Evolutionary conservation across 2,888 invertebrate species (phyloP).

Genomic region (Rhopalosiphum nymphaeae): DNA sequence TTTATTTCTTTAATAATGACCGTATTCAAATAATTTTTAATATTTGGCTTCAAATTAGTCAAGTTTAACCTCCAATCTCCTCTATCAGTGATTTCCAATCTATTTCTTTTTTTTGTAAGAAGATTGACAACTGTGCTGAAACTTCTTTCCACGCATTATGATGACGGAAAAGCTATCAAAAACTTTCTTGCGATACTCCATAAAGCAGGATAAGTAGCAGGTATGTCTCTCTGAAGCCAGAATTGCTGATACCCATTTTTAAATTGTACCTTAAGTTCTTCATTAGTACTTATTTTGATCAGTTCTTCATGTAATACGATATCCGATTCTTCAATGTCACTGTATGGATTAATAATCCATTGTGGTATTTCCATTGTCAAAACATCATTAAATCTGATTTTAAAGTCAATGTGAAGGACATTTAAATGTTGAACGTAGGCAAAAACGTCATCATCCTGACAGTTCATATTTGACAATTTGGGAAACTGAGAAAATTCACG

Average conservation of each 20-base stretch:
- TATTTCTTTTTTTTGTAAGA: slow-evolving; percentile 47
- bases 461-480: neutral
- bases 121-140: slow-evolving; percentile 11
- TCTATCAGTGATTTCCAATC: slow-evolving; percentile 28
- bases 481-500: no score
- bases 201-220: slow-evolving; percentile 39
- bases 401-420: neutral
- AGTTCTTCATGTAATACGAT: slow-evolving; percentile 67
- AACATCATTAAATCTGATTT: neutral
- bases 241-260: slow-evolving; percentile 23
- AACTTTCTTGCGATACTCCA: slow-evolving; percentile 61
- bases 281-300: slow-evolving; percentile 67
- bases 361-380: no score
- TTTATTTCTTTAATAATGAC: slow-evolving; percentile 45
- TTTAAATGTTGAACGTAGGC: neutral
- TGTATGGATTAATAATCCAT: neutral
- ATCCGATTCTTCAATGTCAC: neutral
- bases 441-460: neutral
- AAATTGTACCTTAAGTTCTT: slow-evolving; percentile 65
- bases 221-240: slow-evolving; percentile 66
- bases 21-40: slow-evolving; percentile 42
- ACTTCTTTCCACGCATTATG: slow-evolving; percentile 66
- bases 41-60: neutral
- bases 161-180: slow-evolving; percentile 66
- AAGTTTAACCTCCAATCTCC: slow-evolving; percentile 14